phyloP scores from a whole-genome alignment of 2,113 vertebrate species.

The Alectura lathami region DNA sequence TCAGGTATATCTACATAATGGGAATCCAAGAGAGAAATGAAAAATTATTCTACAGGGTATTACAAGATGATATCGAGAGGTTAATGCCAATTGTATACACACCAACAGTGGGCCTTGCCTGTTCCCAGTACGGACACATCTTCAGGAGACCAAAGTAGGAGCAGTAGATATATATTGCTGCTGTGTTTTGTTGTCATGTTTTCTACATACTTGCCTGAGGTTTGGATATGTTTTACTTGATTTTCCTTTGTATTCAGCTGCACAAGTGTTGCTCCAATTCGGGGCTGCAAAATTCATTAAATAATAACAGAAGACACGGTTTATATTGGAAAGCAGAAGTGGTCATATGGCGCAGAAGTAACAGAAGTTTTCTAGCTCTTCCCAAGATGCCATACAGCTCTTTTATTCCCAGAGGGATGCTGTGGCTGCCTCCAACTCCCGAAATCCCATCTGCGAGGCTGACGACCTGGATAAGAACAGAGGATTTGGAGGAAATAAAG shows the following conservation, averaged over 20 bases:
- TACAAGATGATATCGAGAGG: constrained; percentile 93
- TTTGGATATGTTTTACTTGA: rapidly evolving
- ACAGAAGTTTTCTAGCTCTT: not conserved
- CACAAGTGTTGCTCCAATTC: rapidly evolving
- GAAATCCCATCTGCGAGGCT: not conserved
- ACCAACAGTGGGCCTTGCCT: constrained; percentile 95
- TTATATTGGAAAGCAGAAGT: rapidly evolving
- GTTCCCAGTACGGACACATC: constrained; percentile 97
- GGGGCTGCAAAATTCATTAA: not conserved
- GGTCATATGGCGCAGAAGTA: rapidly evolving
- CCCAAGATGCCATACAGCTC: rapidly evolving
- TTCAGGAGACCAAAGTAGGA: constrained; percentile 96
- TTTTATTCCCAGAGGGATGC: not conserved
- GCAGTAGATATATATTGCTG: not conserved
- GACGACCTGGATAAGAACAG: not conserved
- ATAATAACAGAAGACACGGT: rapidly evolving
- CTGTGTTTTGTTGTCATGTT: rapidly evolving
- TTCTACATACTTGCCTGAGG: not conserved
- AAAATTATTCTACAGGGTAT: constrained; percentile 90
- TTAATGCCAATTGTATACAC: constrained; percentile 98
- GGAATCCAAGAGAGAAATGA: constrained; percentile 98
- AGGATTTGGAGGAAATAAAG: not conserved
- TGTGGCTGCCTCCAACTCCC: not conserved
- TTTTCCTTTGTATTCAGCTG: rapidly evolving
- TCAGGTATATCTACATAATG: constrained; percentile 96